Base-by-base conservation (phyloP, 1,140 invertebrate species). In the Leguminivora glycinivorella region DNA sequence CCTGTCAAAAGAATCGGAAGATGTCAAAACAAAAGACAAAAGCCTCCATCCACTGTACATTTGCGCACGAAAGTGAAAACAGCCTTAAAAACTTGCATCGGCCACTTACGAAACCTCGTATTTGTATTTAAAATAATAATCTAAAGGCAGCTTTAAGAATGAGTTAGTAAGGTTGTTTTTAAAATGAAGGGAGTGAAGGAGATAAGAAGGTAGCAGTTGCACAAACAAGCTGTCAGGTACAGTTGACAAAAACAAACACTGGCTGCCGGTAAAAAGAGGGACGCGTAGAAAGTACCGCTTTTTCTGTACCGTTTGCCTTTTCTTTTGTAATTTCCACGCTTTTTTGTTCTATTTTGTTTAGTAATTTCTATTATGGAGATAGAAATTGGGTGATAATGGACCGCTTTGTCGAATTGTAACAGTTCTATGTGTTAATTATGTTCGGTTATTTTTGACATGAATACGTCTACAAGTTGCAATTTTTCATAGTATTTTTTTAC, bases 181-280 rank as follows among this genome's bases (percentile, higher is more conserved):
- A 4, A 52, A 52, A 52, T 22, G 1, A 10, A 9, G 7, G 17
- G 2, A 22, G 1, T 52, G 22, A 47, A 22, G 9, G 47, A 52
- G 47, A 52, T 52, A 52, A 22, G 47, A 22, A 52, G 47, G 22
- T 22, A 52, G 22, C 47, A 52, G 47, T 29, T 63, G n/a, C 34
- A 29, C 22, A 63, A 63, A 63, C 58, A 63, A 63, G 26, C 52
- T 67, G 71, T 79, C 77, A 77, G 77, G 75, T 75, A 74, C 76
- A 70, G 77, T 79, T 83, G 81, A 84, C 79, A 85, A 84, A 83
- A 84, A 82, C 82, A 85, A 85, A 85, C 77, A 85, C 75, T 80
- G 75, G 75, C 73, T 69, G 67, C 58, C 10, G 70, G 70, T 80
- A 83, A 78, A 77, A 81, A 78, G 75, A 82, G 70, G 70, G 79